Conservation (phyloP, 2,797 vertebrate genomes). For the Poecilia wingei region DNA sequence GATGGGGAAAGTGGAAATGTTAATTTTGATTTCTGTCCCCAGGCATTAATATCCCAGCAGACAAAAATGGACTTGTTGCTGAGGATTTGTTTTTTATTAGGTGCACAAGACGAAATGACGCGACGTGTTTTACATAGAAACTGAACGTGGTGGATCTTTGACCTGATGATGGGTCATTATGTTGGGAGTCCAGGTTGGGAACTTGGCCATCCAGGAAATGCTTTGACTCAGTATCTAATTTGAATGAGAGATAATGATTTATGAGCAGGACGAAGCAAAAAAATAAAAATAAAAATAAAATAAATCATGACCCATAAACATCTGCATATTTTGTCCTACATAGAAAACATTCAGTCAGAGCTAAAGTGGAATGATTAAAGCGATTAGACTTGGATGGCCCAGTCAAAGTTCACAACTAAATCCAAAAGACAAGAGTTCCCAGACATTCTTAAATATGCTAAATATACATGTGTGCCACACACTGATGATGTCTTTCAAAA, state of each 20-base stretch:
- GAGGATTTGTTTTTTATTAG: not conserved
- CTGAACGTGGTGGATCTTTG: not conserved
- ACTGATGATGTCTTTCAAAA: not conserved
- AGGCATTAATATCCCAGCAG: constrained; percentile 22
- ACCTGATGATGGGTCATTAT: not conserved
- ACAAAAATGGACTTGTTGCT: not conserved
- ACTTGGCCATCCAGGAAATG: not conserved
- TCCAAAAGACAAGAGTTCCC: not conserved
- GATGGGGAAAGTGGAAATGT: constrained; percentile 61
- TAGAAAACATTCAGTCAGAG: not conserved
- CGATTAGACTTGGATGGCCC: not conserved
- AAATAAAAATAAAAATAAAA: too few relatives aligned
- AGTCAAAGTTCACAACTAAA: not conserved
- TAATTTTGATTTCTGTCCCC: constrained; percentile 57
- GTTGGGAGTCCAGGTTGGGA: not conserved
- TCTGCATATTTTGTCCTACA: not conserved
- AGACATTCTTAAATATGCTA: not conserved
- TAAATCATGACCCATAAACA: not conserved
- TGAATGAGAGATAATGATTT: not conserved
- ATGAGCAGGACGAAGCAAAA: not conserved
- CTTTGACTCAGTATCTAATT: not conserved
- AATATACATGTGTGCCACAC: not conserved
- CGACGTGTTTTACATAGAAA: not conserved
- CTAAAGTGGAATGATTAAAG: not conserved
- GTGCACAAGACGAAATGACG: not conserved